Evolutionary conservation across 2,888 invertebrate genomes (phyloP).

Genomic region (Thecophora atra): DNA sequence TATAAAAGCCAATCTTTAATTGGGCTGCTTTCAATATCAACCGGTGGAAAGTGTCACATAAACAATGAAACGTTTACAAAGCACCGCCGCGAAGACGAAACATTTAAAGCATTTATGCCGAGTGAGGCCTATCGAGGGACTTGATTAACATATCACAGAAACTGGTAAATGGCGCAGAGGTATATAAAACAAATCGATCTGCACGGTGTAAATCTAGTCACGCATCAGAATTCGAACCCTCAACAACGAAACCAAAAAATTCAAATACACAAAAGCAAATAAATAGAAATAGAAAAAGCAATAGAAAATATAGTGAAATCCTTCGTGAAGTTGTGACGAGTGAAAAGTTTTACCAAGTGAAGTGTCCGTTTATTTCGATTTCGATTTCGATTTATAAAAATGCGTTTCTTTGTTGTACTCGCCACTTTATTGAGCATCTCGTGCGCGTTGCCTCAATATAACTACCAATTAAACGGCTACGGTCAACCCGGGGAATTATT

Average conservation of each 20-base stretch:
- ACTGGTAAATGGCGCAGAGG: slow-evolving; percentile 26
- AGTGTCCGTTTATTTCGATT: too few species aligned
- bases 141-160: slow-evolving; percentile 20
- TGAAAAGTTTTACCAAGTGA: too few species aligned
- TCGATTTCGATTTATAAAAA: slow-evolving; percentile 39
- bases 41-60: slow-evolving; percentile 15
- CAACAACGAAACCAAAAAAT: slow-evolving; percentile 10
- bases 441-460: slow-evolving; percentile 59
- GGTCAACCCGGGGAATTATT: slow-evolving; percentile 39
- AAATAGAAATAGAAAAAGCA: neutral
- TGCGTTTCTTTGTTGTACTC: slow-evolving; percentile 48
- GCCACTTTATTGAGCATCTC: slow-evolving; percentile 48
- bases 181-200: slow-evolving; percentile 58
- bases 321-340: slow-evolving; percentile 8
- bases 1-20: neutral
- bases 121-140: neutral
- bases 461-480: slow-evolving; percentile 50
- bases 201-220: slow-evolving; percentile 53
- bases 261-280: neutral
- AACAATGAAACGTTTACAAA: slow-evolving; percentile 13
- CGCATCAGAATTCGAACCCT: neutral
- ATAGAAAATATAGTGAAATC: neutral
- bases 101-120: neutral
- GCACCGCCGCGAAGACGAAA: neutral
- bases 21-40: slow-evolving; percentile 19